Evolutionary conservation across 2,113 vertebrate species (phyloP).

Genomic region (Periophthalmus modestus): DNA sequence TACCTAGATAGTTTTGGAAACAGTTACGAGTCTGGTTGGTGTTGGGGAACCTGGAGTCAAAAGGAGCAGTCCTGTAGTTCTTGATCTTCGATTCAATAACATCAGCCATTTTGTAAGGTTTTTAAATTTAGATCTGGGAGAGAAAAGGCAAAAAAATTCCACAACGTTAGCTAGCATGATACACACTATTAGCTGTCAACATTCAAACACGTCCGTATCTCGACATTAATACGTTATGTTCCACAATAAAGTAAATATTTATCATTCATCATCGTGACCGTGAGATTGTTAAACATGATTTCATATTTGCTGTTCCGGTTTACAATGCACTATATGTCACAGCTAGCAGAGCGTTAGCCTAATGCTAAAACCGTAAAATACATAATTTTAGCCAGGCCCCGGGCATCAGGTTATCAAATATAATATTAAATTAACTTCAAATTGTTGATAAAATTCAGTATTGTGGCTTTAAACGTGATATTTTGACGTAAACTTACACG

Average conservation of each 20-base stretch:
- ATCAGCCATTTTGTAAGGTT: slow-evolving; percentile 67
- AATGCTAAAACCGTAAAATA: neutral
- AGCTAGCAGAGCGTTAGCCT: neutral
- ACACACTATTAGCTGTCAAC: neutral
- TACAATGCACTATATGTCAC: neutral
- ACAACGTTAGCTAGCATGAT: neutral
- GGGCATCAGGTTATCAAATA: neutral
- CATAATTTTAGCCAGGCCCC: neutral
- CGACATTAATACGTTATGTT: neutral
- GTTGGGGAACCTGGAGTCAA: slow-evolving; percentile 84
- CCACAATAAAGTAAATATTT: neutral
- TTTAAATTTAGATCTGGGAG: neutral
- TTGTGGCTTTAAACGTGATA: accelerated
- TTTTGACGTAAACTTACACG: neutral
- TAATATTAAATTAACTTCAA: neutral
- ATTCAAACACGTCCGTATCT: neutral
- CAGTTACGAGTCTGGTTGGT: slow-evolving; percentile 85
- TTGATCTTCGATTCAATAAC: slow-evolving; percentile 73
- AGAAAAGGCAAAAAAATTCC: neutral
- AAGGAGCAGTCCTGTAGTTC: slow-evolving; percentile 81
- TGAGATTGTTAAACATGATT: neutral
- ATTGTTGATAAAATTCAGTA: neutral
- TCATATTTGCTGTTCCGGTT: too few relatives aligned
- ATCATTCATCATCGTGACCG: neutral
- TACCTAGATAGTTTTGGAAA: slow-evolving; percentile 84